Evolutionary conservation across 1,140 invertebrate genomes (phyloP), one percentile per base, ranked within the genome.

Genomic region (Drosophila sechellia): DNA sequence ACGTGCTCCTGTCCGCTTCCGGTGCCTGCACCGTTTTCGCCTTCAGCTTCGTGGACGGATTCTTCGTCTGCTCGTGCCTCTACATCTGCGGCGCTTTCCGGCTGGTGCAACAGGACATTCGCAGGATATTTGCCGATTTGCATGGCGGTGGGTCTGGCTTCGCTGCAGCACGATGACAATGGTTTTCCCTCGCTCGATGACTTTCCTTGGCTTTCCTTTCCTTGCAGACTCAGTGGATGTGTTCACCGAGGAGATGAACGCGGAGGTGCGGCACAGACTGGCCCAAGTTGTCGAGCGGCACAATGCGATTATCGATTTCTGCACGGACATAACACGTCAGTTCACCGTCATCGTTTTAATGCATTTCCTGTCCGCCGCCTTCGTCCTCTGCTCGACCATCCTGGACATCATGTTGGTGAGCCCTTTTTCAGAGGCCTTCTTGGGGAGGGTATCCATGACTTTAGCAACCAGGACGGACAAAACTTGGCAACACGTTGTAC

Each of bases 231-330:
- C 58, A 69, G 79, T 74, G 25, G 79, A 77, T 6, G 25, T 55
- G 34, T 84, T 49, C 15, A 77, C 72, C 31, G 37, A 34, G 6
- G 25, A 46, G 5, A 77, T 79, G 49, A 90, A 87, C 49, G 76
- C 45, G 15, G 35, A 37, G 25, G 81, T 90, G 43, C 39, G 73
- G 17, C 13, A 22, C 11, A 68, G 48, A 42, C 77, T 86, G 22
- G 55, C 35, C 45, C 22, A 12, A 20, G 74, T 92, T 5, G 64
- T 92, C 22, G 66, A 78, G 45, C 77, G 89, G 17, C 91, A 92
- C 70, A 91, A 92, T 81, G 76, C 85, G 52, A 85, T 91, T 78
- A 90, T 92, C 77, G 91, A 92, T 83, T 77, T 91, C 56, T 90
- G 91, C 68, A 70, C 80, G 43, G 85, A 90, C 55, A 77, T 91